A percentile compares a stretch with the other conserved stretches of the same genome.
These are phyloP conservation scores for Ceratina japonica DNA, from an alignment of 1,140 invertebrate genomes.

Conservation along the genomic window DNA sequence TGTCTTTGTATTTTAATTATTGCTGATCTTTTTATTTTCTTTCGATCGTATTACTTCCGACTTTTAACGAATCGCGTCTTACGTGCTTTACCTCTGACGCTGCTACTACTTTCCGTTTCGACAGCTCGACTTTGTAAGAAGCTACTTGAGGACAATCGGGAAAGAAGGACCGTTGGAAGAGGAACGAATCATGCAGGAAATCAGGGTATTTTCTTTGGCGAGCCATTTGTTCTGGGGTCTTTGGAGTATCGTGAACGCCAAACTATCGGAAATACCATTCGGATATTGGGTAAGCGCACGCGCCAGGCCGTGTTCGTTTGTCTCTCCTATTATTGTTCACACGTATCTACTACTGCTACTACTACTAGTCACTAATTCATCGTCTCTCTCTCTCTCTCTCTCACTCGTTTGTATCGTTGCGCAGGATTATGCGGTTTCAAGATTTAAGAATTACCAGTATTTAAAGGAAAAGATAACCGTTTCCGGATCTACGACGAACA, in stretches of 20 bases:
- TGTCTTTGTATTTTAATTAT: no score
- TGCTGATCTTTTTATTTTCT: no score
- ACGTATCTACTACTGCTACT: background rate
- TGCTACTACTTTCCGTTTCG: constrained; percentile 61
- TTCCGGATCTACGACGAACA: constrained; percentile 61
- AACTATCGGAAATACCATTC: constrained; percentile 93
- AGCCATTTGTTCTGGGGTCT: constrained; percentile 96
- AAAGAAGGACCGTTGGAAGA: constrained; percentile 77
- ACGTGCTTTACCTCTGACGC: background rate
- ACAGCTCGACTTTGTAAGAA: constrained; percentile 83
- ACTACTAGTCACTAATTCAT: background rate
- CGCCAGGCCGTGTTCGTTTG: background rate
- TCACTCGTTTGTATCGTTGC: constrained; percentile 24
- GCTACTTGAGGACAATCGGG: constrained; percentile 79
- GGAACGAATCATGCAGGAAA: constrained; percentile 86
- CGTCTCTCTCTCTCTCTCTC: no score
- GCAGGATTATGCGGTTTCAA: constrained; percentile 81
- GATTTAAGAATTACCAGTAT: constrained; percentile 81
- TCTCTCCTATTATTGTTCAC: background rate
- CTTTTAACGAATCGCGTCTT: background rate
- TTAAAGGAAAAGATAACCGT: constrained; percentile 81
- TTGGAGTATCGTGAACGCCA: constrained; percentile 94
- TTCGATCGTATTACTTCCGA: no score
- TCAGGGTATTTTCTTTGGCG: constrained; percentile 89
- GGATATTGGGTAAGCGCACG: constrained; percentile 97